A percentile compares a stretch with the other conserved stretches of the same genome.
Conservation (phyloP, 2,113 vertebrate genomes). For the Colaptes auratus region DNA sequence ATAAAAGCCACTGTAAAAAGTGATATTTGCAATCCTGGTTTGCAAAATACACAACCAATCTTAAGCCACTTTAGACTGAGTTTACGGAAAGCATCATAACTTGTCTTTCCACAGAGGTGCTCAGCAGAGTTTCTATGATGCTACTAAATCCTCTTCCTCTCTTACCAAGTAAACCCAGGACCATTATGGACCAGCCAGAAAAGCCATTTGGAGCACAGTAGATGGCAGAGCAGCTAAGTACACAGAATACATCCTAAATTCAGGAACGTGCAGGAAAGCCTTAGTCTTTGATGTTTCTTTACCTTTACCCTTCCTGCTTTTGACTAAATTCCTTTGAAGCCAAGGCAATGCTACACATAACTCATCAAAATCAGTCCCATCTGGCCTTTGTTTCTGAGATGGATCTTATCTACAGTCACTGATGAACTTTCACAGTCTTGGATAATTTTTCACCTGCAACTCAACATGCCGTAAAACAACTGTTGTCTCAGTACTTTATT, state of each 20-base stretch:
- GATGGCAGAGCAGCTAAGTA: not conserved
- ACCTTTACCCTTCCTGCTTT: not conserved
- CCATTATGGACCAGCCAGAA: not conserved
- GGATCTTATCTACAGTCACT: not conserved
- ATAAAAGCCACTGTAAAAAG: not conserved
- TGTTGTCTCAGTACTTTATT: not conserved
- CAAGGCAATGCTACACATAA: not conserved
- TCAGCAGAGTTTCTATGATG: not conserved
- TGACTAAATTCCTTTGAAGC: slow-evolving; percentile 6
- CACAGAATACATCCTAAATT: not conserved
- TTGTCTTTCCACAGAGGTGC: not conserved
- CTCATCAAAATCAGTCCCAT: not conserved
- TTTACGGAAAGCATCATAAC: not conserved
- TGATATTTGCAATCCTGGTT: not conserved
- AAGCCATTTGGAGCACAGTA: not conserved
- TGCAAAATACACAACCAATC: not conserved
- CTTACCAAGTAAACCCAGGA: not conserved
- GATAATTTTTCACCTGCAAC: slow-evolving; percentile 3
- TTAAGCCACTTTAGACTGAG: not conserved
- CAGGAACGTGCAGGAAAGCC: not conserved
- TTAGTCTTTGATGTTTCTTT: not conserved
- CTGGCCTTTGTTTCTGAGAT: not conserved
- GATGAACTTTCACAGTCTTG: not conserved
- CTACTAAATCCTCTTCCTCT: not conserved
- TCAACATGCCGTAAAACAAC: not conserved